These are phyloP conservation scores for Coendou prehensilis DNA, from an alignment of 2,797 vertebrate species.

Conservation along the genomic window DNA sequence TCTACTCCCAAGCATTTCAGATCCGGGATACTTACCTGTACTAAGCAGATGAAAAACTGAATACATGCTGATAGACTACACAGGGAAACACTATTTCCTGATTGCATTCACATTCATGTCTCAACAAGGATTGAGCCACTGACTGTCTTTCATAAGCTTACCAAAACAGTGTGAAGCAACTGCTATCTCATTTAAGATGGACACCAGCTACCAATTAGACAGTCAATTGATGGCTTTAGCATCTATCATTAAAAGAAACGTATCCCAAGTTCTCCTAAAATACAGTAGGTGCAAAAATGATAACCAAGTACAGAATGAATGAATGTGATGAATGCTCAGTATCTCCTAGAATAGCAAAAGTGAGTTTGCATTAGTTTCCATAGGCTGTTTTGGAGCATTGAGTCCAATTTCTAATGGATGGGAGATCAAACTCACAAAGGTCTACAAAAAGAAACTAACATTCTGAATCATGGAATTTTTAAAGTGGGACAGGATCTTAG, in stretches of 20 bases:
- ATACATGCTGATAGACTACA: not conserved
- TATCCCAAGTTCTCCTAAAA: constrained; percentile 50
- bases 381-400: constrained; percentile 23
- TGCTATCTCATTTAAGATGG: constrained; percentile 21
- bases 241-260: constrained; percentile 15
- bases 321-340: not conserved
- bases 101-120: constrained; percentile 9
- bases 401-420: not conserved
- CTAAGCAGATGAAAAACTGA: not conserved
- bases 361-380: constrained; percentile 25
- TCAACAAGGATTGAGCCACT: constrained; percentile 57
- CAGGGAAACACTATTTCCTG: constrained; percentile 13
- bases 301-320: not conserved
- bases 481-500: not conserved
- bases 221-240: not conserved
- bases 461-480: not conserved
- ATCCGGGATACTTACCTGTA: not conserved
- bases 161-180: not conserved
- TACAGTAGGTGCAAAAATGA: not conserved
- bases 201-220: constrained; percentile 29
- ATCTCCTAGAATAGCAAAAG: not conserved
- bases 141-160: constrained; percentile 33
- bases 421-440: constrained; percentile 36
- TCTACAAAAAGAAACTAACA: not conserved
- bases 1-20: not conserved